Evolutionary conservation across 2,113 vertebrate genomes (phyloP), one percentile per base, ranked within the genome.

Genomic region (Leptocoma aspasia): DNA sequence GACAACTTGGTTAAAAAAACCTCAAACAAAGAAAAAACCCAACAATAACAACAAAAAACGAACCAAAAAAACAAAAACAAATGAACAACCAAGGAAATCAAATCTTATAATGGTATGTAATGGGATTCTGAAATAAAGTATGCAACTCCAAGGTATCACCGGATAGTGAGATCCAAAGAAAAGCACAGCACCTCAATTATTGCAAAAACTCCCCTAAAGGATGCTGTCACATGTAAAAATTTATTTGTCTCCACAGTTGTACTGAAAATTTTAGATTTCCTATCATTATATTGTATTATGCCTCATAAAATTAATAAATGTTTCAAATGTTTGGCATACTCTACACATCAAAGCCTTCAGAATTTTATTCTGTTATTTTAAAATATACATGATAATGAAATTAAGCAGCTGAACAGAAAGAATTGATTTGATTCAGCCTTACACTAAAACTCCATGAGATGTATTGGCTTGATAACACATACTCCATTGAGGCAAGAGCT

Each of bases 1-100:
- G 98, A 98, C 98, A 98, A 98, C 98, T 97, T 96, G 97, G 96
- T 97, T 97, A 81, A 72, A 95, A 42, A 54, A 56, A 13, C 3
- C 4, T 39, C 27, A 50, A 42, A 57, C 15, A 57, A 56, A 61
- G 11, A 17, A 41, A 82, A 59, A 60, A 27, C 2, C 12, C 18
- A 31, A 27, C 24, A 56, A 13, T 12, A 63, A 13, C 21, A 35
- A 44, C 17, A 52, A 52, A 52, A 59, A 37, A 37, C 20, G 53
- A 75, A 23, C 14, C 4, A n/a, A 44, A 52, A 52, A 37, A 41
- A 1, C 11, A 8, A 26, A 54, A 82, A 28, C 27, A 37, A 80
- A 4, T 1, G 2, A 54, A 13, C 4, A 39, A 23, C 2, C n/a
- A 37, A 96, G 68, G 96, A 98, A 98, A 98, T 76, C 95, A 86